A percentile compares a stretch with the other conserved stretches of the same genome.
phyloP scores from a whole-genome alignment of 2,888 invertebrate species.

The Acanthococcus lagerstroemiae region DNA sequence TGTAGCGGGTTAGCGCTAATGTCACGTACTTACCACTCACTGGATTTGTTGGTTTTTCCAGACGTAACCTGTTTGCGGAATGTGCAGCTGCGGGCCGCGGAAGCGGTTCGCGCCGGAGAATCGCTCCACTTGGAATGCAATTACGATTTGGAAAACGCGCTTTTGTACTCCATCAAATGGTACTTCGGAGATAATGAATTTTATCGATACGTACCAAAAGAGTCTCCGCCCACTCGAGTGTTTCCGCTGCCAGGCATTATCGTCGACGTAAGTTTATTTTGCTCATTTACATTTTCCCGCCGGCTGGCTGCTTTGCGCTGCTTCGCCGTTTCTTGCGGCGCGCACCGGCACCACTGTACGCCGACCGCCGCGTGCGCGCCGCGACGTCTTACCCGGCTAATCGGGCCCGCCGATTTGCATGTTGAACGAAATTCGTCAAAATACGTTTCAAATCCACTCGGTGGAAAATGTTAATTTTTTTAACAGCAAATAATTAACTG shows the following conservation, averaged over 20 bases:
- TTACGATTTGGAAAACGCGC: conserved; percentile 53
- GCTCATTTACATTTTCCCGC: background rate
- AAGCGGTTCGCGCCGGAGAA: conserved; percentile 49
- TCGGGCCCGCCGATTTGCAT: background rate
- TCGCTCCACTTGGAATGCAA: conserved; percentile 49
- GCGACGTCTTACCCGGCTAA: background rate
- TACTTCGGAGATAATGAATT: conserved; percentile 63
- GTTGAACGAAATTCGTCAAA: background rate
- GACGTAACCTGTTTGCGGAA: conserved; percentile 31
- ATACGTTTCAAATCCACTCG: background rate
- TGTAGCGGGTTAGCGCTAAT: no score
- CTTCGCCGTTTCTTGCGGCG: background rate
- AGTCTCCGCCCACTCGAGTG: conserved; percentile 57
- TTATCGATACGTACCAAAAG: conserved; percentile 63
- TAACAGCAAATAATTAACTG: no score
- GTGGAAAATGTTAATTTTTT: background rate
- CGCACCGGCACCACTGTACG: background rate
- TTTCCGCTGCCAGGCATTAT: conserved; percentile 55
- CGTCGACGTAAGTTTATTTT: conserved; percentile 55
- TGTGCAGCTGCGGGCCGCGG: conserved; percentile 37
- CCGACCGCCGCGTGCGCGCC: background rate
- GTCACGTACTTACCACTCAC: no score
- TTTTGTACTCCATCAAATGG: conserved; percentile 67
- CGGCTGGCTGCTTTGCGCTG: background rate
- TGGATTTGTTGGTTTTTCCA: no score